phyloP scores from a whole-genome alignment of 2,797 vertebrate genomes.

The Microctenopoma steveboyesi region DNA sequence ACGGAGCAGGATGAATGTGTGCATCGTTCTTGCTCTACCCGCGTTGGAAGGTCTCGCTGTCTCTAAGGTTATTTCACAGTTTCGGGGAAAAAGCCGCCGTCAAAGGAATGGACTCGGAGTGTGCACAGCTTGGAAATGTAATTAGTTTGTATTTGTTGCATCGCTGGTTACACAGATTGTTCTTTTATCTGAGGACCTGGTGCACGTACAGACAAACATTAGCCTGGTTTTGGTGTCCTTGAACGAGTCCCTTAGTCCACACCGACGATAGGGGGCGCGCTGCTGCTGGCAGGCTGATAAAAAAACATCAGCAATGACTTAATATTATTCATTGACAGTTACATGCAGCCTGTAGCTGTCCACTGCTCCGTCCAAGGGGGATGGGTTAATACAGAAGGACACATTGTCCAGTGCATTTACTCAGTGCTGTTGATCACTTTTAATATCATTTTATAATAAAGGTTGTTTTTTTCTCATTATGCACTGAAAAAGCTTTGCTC shows the following conservation, averaged over 20 bases:
- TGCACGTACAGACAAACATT: constrained; percentile 27
- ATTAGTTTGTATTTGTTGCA: constrained; percentile 64
- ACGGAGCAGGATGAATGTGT: constrained; percentile 56
- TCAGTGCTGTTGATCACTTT: constrained; percentile 21
- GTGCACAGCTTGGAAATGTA: constrained; percentile 27
- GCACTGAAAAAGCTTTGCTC: neutral
- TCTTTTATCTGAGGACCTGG: constrained; percentile 25
- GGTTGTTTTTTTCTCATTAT: constrained; percentile 1
- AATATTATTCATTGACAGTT: neutral
- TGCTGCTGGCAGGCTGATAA: neutral
- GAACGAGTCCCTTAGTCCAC: constrained; percentile 25
- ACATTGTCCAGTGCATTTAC: neutral
- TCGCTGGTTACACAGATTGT: constrained; percentile 21
- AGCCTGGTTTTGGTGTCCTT: constrained; percentile 42
- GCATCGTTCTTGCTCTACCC: constrained; percentile 41
- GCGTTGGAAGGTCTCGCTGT: constrained; percentile 50
- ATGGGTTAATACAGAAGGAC: too few relatives aligned
- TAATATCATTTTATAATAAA: constrained; percentile 2
- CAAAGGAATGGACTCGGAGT: constrained; percentile 52
- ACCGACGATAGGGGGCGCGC: neutral
- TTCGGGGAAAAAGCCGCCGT: constrained; percentile 50
- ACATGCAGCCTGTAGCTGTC: too few relatives aligned
- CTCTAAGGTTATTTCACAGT: constrained; percentile 62
- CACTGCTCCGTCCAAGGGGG: too few relatives aligned
- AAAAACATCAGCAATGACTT: constrained; percentile 3